Percentiles rank a stretch among this genome's conserved stretches.
These are phyloP conservation scores for Orius insidiosus DNA, from an alignment of 1,140 invertebrate species.

Conservation along the genomic window DNA sequence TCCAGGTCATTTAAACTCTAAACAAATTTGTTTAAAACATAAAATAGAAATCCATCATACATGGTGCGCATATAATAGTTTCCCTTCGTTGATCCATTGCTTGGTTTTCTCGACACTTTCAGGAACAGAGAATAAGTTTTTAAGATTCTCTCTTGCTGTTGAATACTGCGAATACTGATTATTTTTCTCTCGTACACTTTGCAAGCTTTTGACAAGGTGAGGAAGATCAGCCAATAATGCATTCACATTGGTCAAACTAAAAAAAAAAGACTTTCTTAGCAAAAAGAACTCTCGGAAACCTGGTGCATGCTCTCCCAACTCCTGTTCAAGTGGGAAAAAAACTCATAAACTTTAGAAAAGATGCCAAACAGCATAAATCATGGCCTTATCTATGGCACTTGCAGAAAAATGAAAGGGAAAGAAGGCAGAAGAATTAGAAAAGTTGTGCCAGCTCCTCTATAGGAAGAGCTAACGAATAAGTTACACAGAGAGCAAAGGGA, in stretches of 20 bases:
- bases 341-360: too few relatives aligned
- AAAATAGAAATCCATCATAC: neutral
- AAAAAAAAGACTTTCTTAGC: neutral
- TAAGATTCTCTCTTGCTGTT: conserved; percentile 93
- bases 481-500: too few relatives aligned
- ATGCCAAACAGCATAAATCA: too few relatives aligned
- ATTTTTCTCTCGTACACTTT: conserved; percentile 80
- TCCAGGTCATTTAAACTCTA: conserved; percentile 82
- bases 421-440: too few relatives aligned
- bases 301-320: too few relatives aligned
- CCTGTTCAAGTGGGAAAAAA: too few relatives aligned
- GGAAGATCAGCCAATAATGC: conserved; percentile 46
- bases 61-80: conserved; percentile 63
- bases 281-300: too few relatives aligned
- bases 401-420: too few relatives aligned
- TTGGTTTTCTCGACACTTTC: conserved; percentile 91
- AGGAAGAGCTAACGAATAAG: too few relatives aligned
- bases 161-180: conserved; percentile 87
- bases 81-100: conserved; percentile 85
- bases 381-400: too few relatives aligned
- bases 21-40: conserved; percentile 14
- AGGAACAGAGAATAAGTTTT: conserved; percentile 94
- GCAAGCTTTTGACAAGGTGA: conserved; percentile 55
- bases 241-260: conserved; percentile 40
- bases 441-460: too few relatives aligned